Percentiles rank a stretch among this genome's conserved stretches.
phyloP scores from a whole-genome alignment of 2,888 invertebrate species.

The Trissolcus japonicus region DNA sequence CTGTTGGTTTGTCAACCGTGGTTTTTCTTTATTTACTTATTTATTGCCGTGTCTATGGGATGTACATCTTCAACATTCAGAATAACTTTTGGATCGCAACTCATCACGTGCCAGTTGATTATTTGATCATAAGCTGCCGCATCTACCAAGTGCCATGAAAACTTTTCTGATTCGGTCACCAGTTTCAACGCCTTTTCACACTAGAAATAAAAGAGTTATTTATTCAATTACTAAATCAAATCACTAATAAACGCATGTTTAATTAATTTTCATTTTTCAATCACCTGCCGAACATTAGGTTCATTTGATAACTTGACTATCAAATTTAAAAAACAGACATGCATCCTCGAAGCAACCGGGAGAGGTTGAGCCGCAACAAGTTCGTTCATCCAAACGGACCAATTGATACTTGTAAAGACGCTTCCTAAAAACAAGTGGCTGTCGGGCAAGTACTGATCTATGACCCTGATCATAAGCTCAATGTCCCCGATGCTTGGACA shows the following conservation, averaged over 20 bases:
- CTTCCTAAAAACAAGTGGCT: conserved; percentile 85
- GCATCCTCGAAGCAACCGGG: conserved; percentile 77
- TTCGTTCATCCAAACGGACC: conserved; percentile 80
- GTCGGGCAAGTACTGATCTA: conserved; percentile 82
- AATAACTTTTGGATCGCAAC: conserved; percentile 83
- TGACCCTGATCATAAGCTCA: conserved; percentile 82
- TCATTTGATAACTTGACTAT: conserved; percentile 85
- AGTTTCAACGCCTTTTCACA: conserved; percentile 76
- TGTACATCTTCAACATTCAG: conserved; percentile 76
- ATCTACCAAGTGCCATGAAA: conserved; percentile 83
- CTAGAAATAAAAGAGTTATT: too few relatives aligned
- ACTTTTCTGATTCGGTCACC: conserved; percentile 80
- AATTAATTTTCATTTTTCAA: neutral
- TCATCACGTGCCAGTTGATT: conserved; percentile 86
- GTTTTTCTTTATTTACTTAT: conserved; percentile 77
- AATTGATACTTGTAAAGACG: conserved; percentile 83
- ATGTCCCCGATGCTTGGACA: conserved; percentile 82
- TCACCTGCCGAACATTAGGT: conserved; percentile 82
- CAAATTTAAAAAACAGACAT: conserved; percentile 82
- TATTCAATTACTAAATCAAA: too few relatives aligned
- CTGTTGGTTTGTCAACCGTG: too few relatives aligned
- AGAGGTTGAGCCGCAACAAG: conserved; percentile 75
- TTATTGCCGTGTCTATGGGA: conserved; percentile 79
- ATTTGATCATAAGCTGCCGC: conserved; percentile 81
- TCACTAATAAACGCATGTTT: too few relatives aligned